These are phyloP conservation scores for Astatotilapia flaviijosephi DNA, from an alignment of 2,113 vertebrate species.

Conservation along the genomic window DNA sequence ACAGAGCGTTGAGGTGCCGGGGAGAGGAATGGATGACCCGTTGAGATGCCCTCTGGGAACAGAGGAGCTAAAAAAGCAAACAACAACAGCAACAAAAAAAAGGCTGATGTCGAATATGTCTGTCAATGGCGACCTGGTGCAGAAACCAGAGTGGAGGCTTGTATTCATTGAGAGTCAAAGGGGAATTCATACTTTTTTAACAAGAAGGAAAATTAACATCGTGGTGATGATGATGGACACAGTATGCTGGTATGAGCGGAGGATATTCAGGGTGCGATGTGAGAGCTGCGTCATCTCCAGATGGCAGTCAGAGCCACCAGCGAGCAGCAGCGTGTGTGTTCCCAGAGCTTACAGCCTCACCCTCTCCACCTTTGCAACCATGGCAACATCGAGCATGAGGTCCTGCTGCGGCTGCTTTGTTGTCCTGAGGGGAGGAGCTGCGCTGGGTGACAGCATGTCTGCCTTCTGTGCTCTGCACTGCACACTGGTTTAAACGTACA, in stretches of 20 bases:
- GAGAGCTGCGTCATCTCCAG: constrained; percentile 57
- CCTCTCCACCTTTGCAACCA: constrained; percentile 75
- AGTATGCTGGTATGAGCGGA: background rate
- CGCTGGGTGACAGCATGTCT: background rate
- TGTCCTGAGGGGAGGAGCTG: constrained; percentile 43
- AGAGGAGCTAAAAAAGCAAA: background rate
- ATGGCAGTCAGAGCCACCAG: constrained; percentile 48
- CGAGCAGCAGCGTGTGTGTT: background rate
- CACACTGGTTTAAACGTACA: background rate
- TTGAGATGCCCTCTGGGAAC: constrained; percentile 28
- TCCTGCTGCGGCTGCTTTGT: constrained; percentile 44
- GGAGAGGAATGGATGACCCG: constrained; percentile 45
- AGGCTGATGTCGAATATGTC: constrained; percentile 23
- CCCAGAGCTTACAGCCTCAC: constrained; percentile 48
- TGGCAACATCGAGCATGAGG: constrained; percentile 68
- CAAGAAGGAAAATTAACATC: background rate
- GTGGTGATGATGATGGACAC: background rate
- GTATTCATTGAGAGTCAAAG: background rate
- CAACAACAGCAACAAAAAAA: background rate
- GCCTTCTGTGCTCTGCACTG: constrained; percentile 8
- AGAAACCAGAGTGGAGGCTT: background rate
- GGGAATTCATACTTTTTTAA: background rate
- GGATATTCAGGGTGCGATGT: background rate
- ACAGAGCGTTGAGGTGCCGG: background rate
- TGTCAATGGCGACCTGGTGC: background rate